Base-by-base conservation (phyloP, 2,113 vertebrate genomes). In the Peromyscus leucopus region DNA sequence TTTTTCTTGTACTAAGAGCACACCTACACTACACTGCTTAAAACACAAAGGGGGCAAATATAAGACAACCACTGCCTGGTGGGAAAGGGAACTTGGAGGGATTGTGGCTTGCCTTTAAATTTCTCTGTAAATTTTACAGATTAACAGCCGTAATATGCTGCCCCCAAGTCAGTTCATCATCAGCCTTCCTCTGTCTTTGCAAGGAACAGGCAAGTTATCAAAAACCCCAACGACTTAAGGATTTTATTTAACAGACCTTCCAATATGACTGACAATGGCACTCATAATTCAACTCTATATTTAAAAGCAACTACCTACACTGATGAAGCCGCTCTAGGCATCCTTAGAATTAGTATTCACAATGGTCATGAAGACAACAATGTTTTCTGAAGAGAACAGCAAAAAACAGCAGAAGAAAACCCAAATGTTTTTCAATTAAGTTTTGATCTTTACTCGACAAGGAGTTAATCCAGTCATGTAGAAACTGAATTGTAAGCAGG, bases 401-500 rank as follows among this genome's bases (percentile, higher is more conserved):
- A 51, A 63, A 85, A n/a, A 59, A 7, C 17, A 59, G 26, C 33
- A 39, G 31, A 46, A 7, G 13, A 48, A 88, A 36, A 31, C 8
- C 0, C 16, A 42, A 39, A 31, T 55, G 42, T 12, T 91, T 69
- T 67, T 74, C 61, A 92, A 36, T 51, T 21, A 92, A 69, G 16
- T 46, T 89, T 89, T 95, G 13, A 82, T 80, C 21, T 26, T 71
- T 75, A 91, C 15, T 21, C 57, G 90, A 83, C 92, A 76, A 71
- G 11, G 33, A 96, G 36, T 63, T 79, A 95, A 61, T 78, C 19
- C 12, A 46, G 4, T 61, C 59, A 74, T 31, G 12, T 28, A 80
- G 31, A 86, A 93, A 94, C 65, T 69, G 57, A 90, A 95, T 79
- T 76, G 90, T 87, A 51, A 85, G 28, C 24, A 95, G 93, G 17